Conservation (phyloP, 2,113 vertebrate species). For the Ochotona curzoniae region DNA sequence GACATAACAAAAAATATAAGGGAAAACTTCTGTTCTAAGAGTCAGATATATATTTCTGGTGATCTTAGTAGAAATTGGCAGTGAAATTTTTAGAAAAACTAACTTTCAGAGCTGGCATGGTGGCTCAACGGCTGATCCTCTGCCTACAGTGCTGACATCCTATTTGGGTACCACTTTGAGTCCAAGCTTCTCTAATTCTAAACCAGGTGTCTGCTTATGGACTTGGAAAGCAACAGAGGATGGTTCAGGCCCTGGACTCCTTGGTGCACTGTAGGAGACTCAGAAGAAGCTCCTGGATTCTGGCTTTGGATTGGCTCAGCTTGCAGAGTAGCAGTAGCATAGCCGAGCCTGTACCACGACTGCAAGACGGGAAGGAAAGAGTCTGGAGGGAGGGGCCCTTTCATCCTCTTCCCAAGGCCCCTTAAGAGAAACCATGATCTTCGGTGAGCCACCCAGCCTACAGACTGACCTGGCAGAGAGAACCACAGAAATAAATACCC, state of each 20-base stretch:
- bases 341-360: rapidly evolving
- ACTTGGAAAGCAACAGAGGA: too few relatives aligned
- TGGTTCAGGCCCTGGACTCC: too few relatives aligned
- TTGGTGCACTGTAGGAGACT: too few relatives aligned
- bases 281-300: too few relatives aligned
- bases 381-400: neutral
- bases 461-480: too few relatives aligned
- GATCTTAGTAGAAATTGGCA: neutral
- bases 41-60: neutral
- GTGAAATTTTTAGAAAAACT: neutral
- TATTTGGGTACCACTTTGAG: too few relatives aligned
- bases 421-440: neutral
- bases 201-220: too few relatives aligned
- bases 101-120: too few relatives aligned
- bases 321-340: neutral
- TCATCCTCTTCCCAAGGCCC: neutral
- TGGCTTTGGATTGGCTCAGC: too few relatives aligned
- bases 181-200: too few relatives aligned
- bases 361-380: neutral
- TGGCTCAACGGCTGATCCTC: too few relatives aligned
- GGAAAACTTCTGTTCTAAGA: neutral
- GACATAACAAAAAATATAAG: neutral
- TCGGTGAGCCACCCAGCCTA: neutral
- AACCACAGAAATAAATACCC: neutral
- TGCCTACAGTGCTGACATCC: neutral